phyloP scores from a whole-genome alignment of 2,797 vertebrate genomes.

The Mormyrops boulengeri region DNA sequence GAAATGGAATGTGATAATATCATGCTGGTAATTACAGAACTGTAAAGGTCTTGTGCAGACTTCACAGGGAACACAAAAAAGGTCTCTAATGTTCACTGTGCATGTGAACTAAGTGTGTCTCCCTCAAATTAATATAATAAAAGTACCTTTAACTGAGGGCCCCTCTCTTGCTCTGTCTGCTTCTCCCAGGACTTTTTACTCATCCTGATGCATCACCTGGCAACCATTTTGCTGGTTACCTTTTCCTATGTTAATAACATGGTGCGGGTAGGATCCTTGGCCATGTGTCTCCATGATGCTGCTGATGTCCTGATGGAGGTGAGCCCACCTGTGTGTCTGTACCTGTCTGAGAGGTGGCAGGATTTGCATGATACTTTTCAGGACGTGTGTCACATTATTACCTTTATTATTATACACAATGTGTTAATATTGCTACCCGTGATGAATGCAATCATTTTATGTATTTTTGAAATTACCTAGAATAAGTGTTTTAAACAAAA shows the following conservation, averaged over 20 bases:
- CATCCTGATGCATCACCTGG: conserved; percentile 90
- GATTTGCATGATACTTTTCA: not conserved
- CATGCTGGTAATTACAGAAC: not conserved
- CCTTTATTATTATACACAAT: not conserved
- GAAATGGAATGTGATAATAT: not conserved
- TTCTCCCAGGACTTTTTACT: conserved; percentile 79
- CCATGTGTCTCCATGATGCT: conserved; percentile 85
- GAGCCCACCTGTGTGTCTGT: conserved; percentile 38
- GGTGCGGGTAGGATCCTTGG: conserved; percentile 83
- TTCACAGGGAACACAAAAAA: not conserved
- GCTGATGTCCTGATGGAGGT: conserved; percentile 90
- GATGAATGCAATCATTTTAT: not conserved
- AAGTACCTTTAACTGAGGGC: not conserved
- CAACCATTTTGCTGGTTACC: conserved; percentile 75
- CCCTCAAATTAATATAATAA: not conserved
- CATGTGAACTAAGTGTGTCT: not conserved
- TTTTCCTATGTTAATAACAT: conserved; percentile 96
- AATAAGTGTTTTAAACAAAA: not conserved
- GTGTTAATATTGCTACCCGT: not conserved
- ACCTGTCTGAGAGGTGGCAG: not conserved
- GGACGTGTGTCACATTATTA: not conserved
- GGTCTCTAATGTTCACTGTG: not conserved
- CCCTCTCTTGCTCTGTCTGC: not conserved
- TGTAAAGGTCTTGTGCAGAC: not conserved
- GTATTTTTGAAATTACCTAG: not conserved